Percentiles rank a stretch among this genome's conserved stretches.
Conservation (phyloP, 2,888 invertebrate genomes). For the Ormyrus thymus region DNA sequence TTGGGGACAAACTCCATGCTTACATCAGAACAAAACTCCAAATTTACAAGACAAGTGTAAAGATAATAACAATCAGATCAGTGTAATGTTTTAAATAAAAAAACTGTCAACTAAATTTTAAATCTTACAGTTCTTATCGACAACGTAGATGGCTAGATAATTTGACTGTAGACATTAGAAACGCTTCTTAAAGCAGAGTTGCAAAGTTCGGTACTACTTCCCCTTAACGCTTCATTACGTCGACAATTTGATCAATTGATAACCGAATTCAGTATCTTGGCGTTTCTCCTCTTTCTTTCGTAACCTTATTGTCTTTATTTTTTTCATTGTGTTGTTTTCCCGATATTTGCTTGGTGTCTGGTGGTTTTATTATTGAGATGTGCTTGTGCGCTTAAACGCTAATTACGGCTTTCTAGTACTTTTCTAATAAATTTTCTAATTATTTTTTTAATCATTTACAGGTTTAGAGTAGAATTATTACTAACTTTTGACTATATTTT, state of each 20-base stretch:
- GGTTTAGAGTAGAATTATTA: too few relatives aligned
- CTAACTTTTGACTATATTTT: too few relatives aligned
- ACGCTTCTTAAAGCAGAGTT: conserved; percentile 5
- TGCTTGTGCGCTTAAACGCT: background rate
- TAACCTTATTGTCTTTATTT: conserved; percentile 6
- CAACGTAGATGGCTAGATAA: conserved; percentile 19
- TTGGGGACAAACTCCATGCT: background rate
- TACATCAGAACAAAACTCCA: background rate
- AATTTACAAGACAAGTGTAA: background rate
- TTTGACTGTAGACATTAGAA: background rate
- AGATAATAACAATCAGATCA: background rate
- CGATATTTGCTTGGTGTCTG: background rate
- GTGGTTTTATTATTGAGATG: background rate
- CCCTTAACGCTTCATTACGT: conserved; percentile 37
- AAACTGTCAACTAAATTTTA: background rate
- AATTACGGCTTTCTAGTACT: too few relatives aligned
- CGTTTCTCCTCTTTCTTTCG: conserved; percentile 48
- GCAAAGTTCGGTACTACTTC: conserved; percentile 14
- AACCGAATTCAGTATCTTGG: conserved; percentile 47
- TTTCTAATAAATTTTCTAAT: too few relatives aligned
- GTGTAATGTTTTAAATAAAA: conserved; percentile 5
- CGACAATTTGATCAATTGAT: conserved; percentile 12
- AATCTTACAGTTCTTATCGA: background rate
- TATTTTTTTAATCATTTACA: too few relatives aligned
- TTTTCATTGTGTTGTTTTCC: background rate